Base-by-base conservation (phyloP, 2,113 vertebrate genomes). In the Procavia capensis region DNA sequence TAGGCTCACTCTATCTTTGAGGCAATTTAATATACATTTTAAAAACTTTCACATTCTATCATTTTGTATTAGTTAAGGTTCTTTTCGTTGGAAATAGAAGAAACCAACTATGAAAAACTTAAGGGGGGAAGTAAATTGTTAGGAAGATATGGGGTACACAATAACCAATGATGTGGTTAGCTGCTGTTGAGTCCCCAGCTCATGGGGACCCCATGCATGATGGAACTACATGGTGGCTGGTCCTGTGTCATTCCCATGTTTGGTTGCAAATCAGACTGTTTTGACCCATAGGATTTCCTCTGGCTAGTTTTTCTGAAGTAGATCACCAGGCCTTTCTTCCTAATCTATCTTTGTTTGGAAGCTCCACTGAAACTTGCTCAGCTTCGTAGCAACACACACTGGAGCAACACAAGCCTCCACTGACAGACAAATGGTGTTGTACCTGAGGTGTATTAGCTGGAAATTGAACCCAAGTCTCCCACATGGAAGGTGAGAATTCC, bases 31-130 rank as follows among this genome's bases (percentile, higher is more conserved):
- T 76, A 50, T 24, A 76, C n/a, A 29, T 27, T 83, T 83, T 87
- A 9, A 94, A 70, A 90, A 50, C 13, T 84, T 63, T 68, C 66
- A 47, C 13, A 24, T 50, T 36, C 24, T 85, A 24, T 24, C 54
- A 9, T 90, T 95, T 86, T 83, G 31, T 80, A 34, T 79, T 82
- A 85, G 36, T 84, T 59, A 57, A 31, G 36, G 5, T 86, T 87
- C 91, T 79, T 83, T 92, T 47, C 31, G 66, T 64, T 89, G 17
- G 47, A 90, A 83, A 96, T 16, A 66, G 47, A 34, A 61, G 68
- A 66, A 54, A 57, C 34, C 36, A 90, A 79, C 10, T 29, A 39
- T 45, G 64, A 9, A 27, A 66, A 68, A 36, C n/a, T 82, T 59
- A 80, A 36, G 5, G n/a, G 36, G 24, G 13, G 8, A 31, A 8